Evolutionary conservation across 2,797 vertebrate genomes (phyloP).

Genomic region (Decapterus maruadsi): DNA sequence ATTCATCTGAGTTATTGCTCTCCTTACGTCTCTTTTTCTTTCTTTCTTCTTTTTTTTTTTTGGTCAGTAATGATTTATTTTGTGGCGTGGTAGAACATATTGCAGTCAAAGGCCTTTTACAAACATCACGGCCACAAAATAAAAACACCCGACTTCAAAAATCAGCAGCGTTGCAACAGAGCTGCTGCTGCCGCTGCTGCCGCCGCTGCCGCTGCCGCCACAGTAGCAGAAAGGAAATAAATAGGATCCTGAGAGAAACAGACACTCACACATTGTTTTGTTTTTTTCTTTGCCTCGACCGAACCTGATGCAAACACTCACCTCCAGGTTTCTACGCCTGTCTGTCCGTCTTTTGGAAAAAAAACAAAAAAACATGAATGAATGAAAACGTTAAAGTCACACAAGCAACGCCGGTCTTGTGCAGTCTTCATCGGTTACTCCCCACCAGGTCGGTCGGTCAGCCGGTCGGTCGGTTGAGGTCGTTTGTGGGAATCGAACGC

Average conservation of each 20-base stretch:
- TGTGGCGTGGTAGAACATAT: constrained; percentile 63
- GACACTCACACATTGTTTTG: constrained; percentile 65
- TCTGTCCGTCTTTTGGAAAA: constrained; percentile 72
- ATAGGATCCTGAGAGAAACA: constrained; percentile 85
- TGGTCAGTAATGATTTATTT: constrained; percentile 75
- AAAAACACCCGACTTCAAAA: constrained; percentile 55
- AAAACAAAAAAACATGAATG: constrained; percentile 48
- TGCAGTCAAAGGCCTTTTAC: constrained; percentile 77
- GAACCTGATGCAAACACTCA: constrained; percentile 52
- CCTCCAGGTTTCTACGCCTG: constrained; percentile 32
- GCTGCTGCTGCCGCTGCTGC: no score
- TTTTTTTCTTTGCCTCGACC: constrained; percentile 57
- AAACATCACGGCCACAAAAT: constrained; percentile 58
- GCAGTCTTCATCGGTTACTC: constrained; percentile 35
- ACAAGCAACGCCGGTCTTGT: constrained; percentile 57
- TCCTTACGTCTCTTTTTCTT: constrained; percentile 31
- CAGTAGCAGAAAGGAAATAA: constrained; percentile 78
- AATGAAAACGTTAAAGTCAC: constrained; percentile 52
- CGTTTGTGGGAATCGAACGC: background rate
- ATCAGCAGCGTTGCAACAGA: constrained; percentile 54
- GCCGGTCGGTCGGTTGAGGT: constrained; percentile 36
- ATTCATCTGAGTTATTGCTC: constrained; percentile 73
- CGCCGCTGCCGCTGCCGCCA: constrained; percentile 45
- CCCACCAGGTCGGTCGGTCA: background rate
- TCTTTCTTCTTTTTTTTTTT: constrained; percentile 52